Evolutionary conservation across 2,113 vertebrate species (phyloP).

Genomic region (Bubo scandiacus): DNA sequence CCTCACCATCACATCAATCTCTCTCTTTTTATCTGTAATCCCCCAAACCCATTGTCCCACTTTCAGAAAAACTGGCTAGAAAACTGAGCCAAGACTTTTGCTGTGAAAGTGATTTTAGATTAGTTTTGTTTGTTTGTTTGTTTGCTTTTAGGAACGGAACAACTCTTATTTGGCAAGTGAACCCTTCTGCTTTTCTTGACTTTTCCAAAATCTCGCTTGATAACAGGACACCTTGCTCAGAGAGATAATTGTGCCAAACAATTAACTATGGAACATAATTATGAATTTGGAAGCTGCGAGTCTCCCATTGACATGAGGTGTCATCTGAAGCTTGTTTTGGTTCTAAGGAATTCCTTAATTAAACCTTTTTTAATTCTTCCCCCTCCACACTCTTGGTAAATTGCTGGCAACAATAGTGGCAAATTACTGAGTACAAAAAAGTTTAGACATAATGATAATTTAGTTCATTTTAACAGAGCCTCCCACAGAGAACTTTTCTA

Average conservation of each 20-base stretch:
- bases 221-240: neutral
- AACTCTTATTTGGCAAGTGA: neutral
- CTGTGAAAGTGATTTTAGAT: neutral
- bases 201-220: neutral
- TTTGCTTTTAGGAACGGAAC: neutral
- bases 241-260: neutral
- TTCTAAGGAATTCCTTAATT: slow-evolving; percentile 20
- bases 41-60: neutral
- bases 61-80: neutral
- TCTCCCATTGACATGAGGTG: neutral
- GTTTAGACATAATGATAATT: neutral
- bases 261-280: neutral
- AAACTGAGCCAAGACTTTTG: neutral
- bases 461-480: neutral
- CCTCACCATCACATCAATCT: neutral
- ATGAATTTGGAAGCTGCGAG: neutral
- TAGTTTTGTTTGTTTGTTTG: neutral
- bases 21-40: neutral
- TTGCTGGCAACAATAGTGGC: neutral
- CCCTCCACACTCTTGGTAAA: neutral
- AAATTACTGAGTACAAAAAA: neutral
- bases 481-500: neutral
- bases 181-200: neutral
- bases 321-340: neutral
- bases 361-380: neutral